Conservation (phyloP, 1,140 invertebrate genomes). For the Druon quercuslanigerum region DNA sequence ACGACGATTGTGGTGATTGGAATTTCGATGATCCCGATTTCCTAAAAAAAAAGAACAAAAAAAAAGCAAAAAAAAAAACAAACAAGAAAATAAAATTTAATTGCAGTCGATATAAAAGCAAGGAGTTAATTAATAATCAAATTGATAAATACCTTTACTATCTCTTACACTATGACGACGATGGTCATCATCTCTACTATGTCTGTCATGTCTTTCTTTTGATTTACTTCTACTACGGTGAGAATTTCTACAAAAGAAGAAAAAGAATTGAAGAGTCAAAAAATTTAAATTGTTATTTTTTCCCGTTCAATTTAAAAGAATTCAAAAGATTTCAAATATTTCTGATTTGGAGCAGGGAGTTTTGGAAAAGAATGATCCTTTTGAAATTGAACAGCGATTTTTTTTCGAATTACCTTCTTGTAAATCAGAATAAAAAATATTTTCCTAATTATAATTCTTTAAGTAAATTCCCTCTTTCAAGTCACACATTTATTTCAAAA, state of each 20-base stretch:
- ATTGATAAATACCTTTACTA: conserved; percentile 60
- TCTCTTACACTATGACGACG: conserved; percentile 69
- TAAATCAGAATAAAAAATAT: too few relatives aligned
- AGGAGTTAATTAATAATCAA: neutral
- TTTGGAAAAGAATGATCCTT: too few relatives aligned
- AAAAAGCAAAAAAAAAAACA: too few relatives aligned
- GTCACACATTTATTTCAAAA: too few relatives aligned
- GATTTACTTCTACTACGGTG: conserved; percentile 72
- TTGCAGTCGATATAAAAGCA: conserved; percentile 17
- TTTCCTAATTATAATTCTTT: too few relatives aligned
- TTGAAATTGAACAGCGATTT: too few relatives aligned
- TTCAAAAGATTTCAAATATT: too few relatives aligned
- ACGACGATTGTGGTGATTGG: conserved; percentile 69
- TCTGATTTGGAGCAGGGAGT: too few relatives aligned
- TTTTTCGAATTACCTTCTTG: too few relatives aligned
- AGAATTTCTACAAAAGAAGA: conserved; percentile 61
- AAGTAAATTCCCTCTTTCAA: too few relatives aligned
- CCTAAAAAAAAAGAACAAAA: conserved; percentile 47
- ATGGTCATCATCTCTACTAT: conserved; percentile 69
- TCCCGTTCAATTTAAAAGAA: too few relatives aligned
- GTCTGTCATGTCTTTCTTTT: conserved; percentile 69
- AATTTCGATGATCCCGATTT: conserved; percentile 70
- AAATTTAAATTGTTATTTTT: neutral
- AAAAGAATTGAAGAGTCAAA: conserved; percentile 7
- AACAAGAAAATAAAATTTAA: neutral